Percentiles rank a stretch among this genome's conserved stretches.
Evolutionary conservation across 2,113 vertebrate species (phyloP).

Genomic region (Ictalurus furcatus): DNA sequence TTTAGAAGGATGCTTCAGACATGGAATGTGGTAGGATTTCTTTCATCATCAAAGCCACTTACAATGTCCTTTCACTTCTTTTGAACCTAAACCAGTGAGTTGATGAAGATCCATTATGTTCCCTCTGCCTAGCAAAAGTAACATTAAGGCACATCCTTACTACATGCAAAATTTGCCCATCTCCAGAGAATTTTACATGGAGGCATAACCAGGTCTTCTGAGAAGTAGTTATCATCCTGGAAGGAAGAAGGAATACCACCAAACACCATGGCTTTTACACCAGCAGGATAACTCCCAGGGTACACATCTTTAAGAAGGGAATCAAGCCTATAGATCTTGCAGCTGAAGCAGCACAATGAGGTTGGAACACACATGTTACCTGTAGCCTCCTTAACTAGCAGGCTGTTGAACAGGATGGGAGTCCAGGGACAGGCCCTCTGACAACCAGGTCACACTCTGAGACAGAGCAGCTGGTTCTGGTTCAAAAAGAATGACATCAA

Average conservation of each 20-base stretch:
- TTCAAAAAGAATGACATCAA: background rate
- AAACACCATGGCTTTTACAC: background rate
- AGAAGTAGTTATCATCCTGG: background rate
- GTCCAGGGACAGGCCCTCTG: background rate
- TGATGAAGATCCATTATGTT: slow-evolving; percentile 1
- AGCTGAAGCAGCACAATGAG: background rate
- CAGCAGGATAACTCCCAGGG: background rate
- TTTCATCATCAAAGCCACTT: background rate
- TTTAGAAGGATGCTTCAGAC: background rate
- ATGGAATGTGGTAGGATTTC: background rate
- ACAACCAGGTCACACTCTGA: background rate
- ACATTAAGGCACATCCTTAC: background rate
- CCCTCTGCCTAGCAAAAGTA: background rate
- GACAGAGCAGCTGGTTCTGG: background rate
- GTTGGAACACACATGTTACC: background rate
- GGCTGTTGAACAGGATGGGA: background rate
- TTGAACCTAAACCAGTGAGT: background rate
- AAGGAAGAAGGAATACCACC: background rate
- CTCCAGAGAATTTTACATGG: background rate
- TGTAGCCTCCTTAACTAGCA: background rate
- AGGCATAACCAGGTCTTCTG: background rate
- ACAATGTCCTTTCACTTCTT: background rate
- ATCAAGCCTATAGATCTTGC: background rate
- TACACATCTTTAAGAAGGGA: background rate
- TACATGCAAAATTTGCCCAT: background rate